These are phyloP conservation scores for Otolemur crassicaudatus DNA, from an alignment of 2,797 vertebrate genomes.

Conservation along the genomic window DNA sequence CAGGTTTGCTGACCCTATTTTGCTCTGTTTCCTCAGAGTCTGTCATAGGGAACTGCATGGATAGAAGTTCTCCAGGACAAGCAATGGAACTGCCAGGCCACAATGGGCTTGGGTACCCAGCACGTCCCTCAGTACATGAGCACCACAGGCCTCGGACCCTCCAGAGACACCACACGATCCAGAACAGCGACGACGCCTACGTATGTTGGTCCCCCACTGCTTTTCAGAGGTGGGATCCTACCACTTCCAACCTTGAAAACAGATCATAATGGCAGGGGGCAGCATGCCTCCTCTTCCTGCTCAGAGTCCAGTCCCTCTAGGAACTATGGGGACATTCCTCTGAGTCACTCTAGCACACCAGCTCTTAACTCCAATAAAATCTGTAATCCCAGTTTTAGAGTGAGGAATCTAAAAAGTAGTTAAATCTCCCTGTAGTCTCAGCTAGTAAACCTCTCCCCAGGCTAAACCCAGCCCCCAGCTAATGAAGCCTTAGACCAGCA, in stretches of 20 bases:
- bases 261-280: neutral
- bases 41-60: constrained; percentile 90
- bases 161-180: constrained; percentile 99
- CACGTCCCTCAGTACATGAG: constrained; percentile 88
- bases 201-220: constrained; percentile 87
- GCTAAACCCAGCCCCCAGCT: neutral
- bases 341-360: neutral
- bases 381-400: neutral
- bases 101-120: constrained; percentile 91
- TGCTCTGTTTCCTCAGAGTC: constrained; percentile 84
- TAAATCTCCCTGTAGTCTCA: neutral
- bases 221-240: neutral
- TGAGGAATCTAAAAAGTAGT: neutral
- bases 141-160: constrained; percentile 92
- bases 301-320: neutral
- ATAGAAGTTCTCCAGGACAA: constrained; percentile 91
- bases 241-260: neutral
- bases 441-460: neutral
- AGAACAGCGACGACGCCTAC: constrained; percentile 98
- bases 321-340: neutral
- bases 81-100: constrained; percentile 95
- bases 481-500: neutral
- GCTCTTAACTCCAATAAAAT: neutral
- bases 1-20: neutral
- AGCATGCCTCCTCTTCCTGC: neutral